Evolutionary conservation across 1,140 invertebrate species (phyloP).

Genomic region (Maniola jurtina): DNA sequence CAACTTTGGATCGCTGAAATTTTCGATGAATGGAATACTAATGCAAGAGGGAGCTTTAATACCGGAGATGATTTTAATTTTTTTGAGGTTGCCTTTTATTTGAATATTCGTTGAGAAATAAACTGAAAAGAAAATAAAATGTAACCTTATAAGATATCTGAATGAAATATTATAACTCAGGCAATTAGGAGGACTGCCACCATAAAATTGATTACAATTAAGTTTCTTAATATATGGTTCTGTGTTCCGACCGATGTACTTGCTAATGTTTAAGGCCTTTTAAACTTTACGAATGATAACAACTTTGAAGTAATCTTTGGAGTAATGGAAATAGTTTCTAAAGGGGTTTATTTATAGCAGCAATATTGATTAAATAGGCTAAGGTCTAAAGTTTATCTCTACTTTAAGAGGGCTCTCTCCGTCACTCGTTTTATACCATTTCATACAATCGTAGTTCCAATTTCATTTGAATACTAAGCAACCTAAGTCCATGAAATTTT

Average conservation of each 20-base stretch:
- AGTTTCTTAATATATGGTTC: not conserved
- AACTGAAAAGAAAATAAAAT: not conserved
- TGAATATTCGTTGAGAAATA: not conserved
- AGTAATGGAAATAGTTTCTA: not conserved
- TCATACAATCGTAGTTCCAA: no score
- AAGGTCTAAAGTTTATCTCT: not conserved
- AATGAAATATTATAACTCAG: no score
- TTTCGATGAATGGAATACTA: conserved; percentile 21
- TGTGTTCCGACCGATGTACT: not conserved
- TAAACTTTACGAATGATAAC: not conserved
- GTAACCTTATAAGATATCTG: no score
- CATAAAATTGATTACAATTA: no score
- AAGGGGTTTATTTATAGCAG: not conserved
- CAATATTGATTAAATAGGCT: not conserved
- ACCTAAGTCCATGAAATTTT: no score
- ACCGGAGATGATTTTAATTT: conserved; percentile 9
- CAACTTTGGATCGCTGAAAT: conserved; percentile 19
- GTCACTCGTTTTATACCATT: no score
- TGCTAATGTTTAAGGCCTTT: not conserved
- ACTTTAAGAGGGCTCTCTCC: no score
- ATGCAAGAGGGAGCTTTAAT: conserved; percentile 12
- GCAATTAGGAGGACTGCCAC: no score
- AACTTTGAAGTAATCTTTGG: not conserved
- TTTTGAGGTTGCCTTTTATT: not conserved
- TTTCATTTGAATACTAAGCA: no score